Percentiles rank a stretch among this genome's conserved stretches.
These are phyloP conservation scores for Varecia variegata DNA, from an alignment of 2,797 vertebrate genomes.

Conservation along the genomic window DNA sequence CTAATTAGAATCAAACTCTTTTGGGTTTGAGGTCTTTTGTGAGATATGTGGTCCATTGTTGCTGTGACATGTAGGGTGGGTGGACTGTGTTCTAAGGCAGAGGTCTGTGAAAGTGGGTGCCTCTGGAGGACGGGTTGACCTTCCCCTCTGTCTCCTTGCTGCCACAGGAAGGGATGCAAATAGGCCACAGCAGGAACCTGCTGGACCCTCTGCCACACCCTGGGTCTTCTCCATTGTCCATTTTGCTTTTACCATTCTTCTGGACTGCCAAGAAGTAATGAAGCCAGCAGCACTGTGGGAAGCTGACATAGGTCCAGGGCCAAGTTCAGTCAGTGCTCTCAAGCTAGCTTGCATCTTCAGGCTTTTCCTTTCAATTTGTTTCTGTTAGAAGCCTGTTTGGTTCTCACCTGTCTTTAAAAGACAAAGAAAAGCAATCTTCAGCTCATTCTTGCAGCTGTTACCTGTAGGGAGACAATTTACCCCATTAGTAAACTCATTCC, in stretches of 20 bases:
- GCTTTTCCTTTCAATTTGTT: neutral
- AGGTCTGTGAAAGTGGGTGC: neutral
- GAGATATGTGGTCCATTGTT: neutral
- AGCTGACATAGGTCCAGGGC: neutral
- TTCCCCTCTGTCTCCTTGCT: neutral
- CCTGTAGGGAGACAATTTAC: neutral
- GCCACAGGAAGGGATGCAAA: neutral
- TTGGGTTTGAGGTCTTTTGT: neutral
- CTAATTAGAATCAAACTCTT: neutral
- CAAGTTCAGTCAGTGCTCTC: neutral
- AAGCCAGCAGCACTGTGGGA: neutral
- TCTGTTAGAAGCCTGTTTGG: neutral
- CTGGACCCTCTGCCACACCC: neutral
- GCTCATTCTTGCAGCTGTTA: neutral
- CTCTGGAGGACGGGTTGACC: neutral
- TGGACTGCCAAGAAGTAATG: neutral
- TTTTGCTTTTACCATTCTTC: neutral
- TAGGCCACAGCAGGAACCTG: neutral
- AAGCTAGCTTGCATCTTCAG: neutral
- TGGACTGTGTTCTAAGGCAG: neutral
- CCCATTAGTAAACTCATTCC: neutral
- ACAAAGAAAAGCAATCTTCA: neutral
- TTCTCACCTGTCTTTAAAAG: conserved; percentile 8
- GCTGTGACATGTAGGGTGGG: neutral
- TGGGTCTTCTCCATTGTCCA: neutral